A percentile compares a stretch with the other conserved stretches of the same genome.
These are phyloP conservation scores for Zaprionus bogoriensis DNA, from an alignment of 2,888 invertebrate genomes.

Conservation along the genomic window DNA sequence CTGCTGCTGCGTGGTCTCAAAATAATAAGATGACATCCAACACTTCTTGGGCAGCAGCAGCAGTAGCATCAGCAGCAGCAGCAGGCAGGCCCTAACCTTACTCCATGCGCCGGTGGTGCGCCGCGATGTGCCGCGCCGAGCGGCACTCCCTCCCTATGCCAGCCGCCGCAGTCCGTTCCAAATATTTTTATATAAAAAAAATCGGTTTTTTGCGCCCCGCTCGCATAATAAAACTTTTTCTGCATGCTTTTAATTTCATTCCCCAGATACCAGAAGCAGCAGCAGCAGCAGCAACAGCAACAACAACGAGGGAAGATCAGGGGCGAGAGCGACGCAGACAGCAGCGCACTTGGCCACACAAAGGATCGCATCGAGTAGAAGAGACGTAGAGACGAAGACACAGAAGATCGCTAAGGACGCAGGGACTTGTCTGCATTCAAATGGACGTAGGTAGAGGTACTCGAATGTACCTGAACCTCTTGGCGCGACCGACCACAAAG, in stretches of 20 bases:
- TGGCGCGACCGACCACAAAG: slow-evolving; percentile 48
- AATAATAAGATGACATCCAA: slow-evolving; percentile 84
- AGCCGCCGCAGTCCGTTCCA: slow-evolving; percentile 53
- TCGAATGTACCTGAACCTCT: slow-evolving; percentile 74
- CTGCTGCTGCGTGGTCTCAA: slow-evolving; percentile 62
- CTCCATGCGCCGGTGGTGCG: slow-evolving; percentile 36
- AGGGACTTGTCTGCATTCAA: slow-evolving; percentile 79
- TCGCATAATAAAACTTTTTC: slow-evolving; percentile 70
- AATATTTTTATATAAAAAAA: slow-evolving; percentile 71
- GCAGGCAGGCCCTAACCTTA: slow-evolving; percentile 47
- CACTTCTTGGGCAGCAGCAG: slow-evolving; percentile 80
- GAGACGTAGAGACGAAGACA: too few relatives aligned
- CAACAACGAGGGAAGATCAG: background rate
- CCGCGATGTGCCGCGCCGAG: slow-evolving; percentile 35
- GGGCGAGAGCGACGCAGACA: slow-evolving; percentile 23
- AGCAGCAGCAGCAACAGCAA: slow-evolving; percentile 9
- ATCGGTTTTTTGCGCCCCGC: slow-evolving; percentile 11
- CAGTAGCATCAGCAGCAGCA: slow-evolving; percentile 23
- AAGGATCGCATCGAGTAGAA: slow-evolving; percentile 36
- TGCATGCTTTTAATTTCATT: slow-evolving; percentile 73
- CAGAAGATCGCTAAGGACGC: slow-evolving; percentile 64
- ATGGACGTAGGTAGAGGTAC: slow-evolving; percentile 65
- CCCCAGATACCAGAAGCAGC: slow-evolving; percentile 49
- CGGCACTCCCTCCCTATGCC: slow-evolving; percentile 33
- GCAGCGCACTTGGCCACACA: slow-evolving; percentile 70